Evolutionary conservation across 1,140 invertebrate species (phyloP), one percentile per base, ranked within the genome.

Genomic region (Zaprionus nigranus): DNA sequence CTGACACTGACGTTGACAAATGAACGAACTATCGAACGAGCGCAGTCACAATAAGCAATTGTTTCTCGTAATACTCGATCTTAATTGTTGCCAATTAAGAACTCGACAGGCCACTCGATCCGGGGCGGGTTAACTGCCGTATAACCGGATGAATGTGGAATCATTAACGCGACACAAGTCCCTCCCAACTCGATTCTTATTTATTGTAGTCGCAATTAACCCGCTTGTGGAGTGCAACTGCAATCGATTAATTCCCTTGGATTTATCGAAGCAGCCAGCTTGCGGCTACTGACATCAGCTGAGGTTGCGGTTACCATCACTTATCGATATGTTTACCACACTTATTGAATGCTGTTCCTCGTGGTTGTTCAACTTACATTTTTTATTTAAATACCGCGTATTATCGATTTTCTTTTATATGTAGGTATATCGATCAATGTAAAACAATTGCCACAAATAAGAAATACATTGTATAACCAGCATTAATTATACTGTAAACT

Each of bases 41-140:
- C 34, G 66, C 58, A 75, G 62, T 72, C 72, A 43, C 40, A 70
- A 70, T 79, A 78, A 81, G 62, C 76, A 72, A 66, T 66, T 71
- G 57, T 38, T 63, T 13, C n/a, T 59, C 40, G 38, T 46, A 63
- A 59, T 58, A 20, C 62, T 53, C 17, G 15, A 34, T 11, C 58
- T 73, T 81, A 79, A 83, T 81, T 78, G 65, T 30, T 79, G 54
- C 28, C 58, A 76, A 79, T 75, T 75, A 58, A 62, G 34, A 24
- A 56, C 71, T 63, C 28, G 17, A 17, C 62, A 69, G 71, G 20
- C 61, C 36, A 53, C 34, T 51, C 57, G 49, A 68, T 58, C 26
- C 46, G n/a, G 6, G 40, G 7, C 6, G 28, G 43, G 24, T 64
- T 64, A 64, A 71, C 57, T 59, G 57, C 57, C 24, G 34, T 17